A percentile compares a stretch with the other conserved stretches of the same genome.
Evolutionary conservation across 1,140 invertebrate species (phyloP).

Genomic region (Penaeus chinensis): DNA sequence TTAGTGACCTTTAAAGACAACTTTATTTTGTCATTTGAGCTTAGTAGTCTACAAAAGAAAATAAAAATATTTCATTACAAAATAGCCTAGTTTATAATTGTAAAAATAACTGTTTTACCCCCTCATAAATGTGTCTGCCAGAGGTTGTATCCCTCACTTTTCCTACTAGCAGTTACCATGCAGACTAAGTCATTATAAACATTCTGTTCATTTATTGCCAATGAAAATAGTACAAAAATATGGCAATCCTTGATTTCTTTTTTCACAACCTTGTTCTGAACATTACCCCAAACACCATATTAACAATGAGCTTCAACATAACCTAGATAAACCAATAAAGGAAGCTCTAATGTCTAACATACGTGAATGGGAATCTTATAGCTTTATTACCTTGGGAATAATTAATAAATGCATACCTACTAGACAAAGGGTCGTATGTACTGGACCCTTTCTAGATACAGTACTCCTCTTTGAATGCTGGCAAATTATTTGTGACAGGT

Average conservation of each 20-base stretch:
- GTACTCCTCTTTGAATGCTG: not conserved
- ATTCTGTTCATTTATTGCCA: too few species aligned
- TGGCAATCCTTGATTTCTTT: not conserved
- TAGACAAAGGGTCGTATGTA: not conserved
- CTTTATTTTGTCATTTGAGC: too few species aligned
- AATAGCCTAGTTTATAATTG: too few species aligned
- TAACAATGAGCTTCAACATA: not conserved
- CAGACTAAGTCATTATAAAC: too few species aligned
- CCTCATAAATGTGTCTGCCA: too few species aligned
- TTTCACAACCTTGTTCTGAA: slow-evolving; percentile 1
- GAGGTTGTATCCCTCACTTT: too few species aligned
- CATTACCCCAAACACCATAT: not conserved
- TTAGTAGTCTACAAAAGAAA: too few species aligned
- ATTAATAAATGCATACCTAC: slow-evolving; percentile 10
- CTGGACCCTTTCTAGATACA: not conserved
- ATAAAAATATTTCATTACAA: too few species aligned
- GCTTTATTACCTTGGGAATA: slow-evolving; percentile 14
- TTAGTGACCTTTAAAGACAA: too few species aligned
- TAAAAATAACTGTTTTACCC: too few species aligned
- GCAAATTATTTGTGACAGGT: slow-evolving; percentile 2
- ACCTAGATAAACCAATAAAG: slow-evolving; percentile 8
- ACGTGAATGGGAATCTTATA: not conserved
- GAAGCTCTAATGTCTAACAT: not conserved
- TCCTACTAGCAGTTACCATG: too few species aligned
- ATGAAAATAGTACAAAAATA: too few species aligned